Percentiles rank a stretch among this genome's conserved stretches.
Conservation (phyloP, 2,113 vertebrate species). For the Heterotilapia buettikoferi region DNA sequence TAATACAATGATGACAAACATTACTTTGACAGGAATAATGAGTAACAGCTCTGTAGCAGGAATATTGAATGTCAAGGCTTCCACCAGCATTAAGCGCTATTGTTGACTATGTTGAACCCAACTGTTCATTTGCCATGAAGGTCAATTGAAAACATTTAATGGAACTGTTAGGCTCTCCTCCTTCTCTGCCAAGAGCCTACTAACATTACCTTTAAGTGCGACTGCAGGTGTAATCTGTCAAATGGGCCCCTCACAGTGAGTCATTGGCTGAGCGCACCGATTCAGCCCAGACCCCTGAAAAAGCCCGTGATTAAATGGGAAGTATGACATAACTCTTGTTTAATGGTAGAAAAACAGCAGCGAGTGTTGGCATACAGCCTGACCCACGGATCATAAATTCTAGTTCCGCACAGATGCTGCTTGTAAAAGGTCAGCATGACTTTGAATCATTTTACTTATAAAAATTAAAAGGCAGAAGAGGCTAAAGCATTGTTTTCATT, state of each 20-base stretch:
- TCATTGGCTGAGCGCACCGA: slow-evolving; percentile 46
- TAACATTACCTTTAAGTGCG: slow-evolving; percentile 66
- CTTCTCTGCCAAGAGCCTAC: slow-evolving; percentile 5
- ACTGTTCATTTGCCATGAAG: slow-evolving; percentile 48
- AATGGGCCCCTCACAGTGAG: slow-evolving; percentile 50
- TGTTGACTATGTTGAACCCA: slow-evolving; percentile 25
- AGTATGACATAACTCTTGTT: slow-evolving; percentile 69
- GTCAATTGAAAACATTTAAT: slow-evolving; percentile 64
- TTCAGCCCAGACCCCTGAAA: slow-evolving; percentile 44
- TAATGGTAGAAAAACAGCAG: slow-evolving; percentile 71
- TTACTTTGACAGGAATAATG: slow-evolving; percentile 29
- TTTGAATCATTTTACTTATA: slow-evolving; percentile 61
- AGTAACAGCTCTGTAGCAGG: neutral
- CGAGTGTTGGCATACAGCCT: slow-evolving; percentile 58
- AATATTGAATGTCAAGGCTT: neutral
- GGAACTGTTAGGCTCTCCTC: slow-evolving; percentile 46
- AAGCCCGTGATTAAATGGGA: slow-evolving; percentile 63
- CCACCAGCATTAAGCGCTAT: neutral
- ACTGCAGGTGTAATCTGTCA: slow-evolving; percentile 72
- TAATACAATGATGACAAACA: slow-evolving; percentile 18
- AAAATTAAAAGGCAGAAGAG: slow-evolving; percentile 51
- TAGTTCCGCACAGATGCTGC: slow-evolving; percentile 52
- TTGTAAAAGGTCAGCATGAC: slow-evolving; percentile 71
- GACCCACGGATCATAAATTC: slow-evolving; percentile 58
- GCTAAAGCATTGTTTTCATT: slow-evolving; percentile 48